phyloP scores from a whole-genome alignment of 2,888 invertebrate species.

The Tineola bisselliella region DNA sequence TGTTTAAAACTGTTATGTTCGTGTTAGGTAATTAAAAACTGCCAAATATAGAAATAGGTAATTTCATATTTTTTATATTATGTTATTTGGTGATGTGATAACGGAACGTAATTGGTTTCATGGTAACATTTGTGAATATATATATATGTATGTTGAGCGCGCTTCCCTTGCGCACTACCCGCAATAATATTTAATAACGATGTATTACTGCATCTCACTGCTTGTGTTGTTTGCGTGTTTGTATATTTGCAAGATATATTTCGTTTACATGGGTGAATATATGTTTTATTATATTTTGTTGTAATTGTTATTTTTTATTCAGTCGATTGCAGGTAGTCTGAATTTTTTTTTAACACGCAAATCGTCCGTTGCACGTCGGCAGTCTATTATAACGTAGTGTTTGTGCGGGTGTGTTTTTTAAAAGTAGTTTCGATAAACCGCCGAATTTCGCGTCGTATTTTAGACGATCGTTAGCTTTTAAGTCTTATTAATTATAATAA shows the following conservation, averaged over 20 bases:
- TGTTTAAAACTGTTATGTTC: no score
- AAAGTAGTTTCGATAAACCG: slow-evolving; percentile 7
- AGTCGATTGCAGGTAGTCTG: slow-evolving; percentile 31
- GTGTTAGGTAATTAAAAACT: no score
- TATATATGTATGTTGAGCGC: no score
- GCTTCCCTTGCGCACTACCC: neutral
- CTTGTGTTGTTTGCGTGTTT: neutral
- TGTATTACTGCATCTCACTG: neutral
- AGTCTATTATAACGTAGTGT: slow-evolving; percentile 47
- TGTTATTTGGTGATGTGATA: no score
- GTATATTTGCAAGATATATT: neutral
- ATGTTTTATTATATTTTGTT: neutral
- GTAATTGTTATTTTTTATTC: neutral
- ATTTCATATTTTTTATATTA: no score
- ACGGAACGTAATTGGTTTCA: no score
- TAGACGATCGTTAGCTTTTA: slow-evolving; percentile 22
- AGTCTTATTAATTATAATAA: neutral
- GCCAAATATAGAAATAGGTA: no score
- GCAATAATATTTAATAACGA: neutral
- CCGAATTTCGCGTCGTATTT: slow-evolving; percentile 26
- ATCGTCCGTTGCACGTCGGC: slow-evolving; percentile 19
- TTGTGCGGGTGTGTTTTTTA: slow-evolving; percentile 24
- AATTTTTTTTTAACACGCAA: neutral
- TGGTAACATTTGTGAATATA: no score
- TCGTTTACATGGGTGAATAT: neutral